Percentiles rank a stretch among this genome's conserved stretches.
phyloP scores from a whole-genome alignment of 2,888 invertebrate genomes.

The Lasioglossum morio region DNA sequence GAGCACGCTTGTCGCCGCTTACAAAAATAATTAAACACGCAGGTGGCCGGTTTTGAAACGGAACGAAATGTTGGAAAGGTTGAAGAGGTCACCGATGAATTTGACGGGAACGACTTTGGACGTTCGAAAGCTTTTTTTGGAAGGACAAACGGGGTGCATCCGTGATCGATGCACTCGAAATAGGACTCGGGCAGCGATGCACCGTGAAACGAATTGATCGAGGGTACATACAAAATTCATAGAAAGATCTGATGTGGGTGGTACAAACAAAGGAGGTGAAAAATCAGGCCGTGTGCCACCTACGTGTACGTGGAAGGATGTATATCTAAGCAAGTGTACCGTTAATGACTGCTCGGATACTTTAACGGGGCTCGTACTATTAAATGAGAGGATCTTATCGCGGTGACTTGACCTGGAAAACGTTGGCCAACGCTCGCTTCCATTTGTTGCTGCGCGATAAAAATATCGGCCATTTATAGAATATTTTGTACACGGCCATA shows the following conservation, averaged over 20 bases:
- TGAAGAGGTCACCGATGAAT: background rate
- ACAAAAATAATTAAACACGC: background rate
- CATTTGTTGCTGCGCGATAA: conserved; percentile 40
- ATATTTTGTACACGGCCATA: conserved; percentile 21
- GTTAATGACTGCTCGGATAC: conserved; percentile 60
- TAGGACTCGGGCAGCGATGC: background rate
- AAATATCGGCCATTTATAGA: conserved; percentile 46
- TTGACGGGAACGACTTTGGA: background rate
- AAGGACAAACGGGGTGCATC: background rate
- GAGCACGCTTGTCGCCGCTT: background rate
- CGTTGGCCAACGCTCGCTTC: conserved; percentile 38
- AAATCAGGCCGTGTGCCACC: conserved; percentile 49
- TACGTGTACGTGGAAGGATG: background rate
- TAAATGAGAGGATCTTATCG: conserved; percentile 65
- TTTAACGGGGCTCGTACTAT: conserved; percentile 47
- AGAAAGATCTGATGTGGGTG: conserved; percentile 33
- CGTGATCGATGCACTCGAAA: conserved; percentile 34
- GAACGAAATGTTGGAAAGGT: background rate
- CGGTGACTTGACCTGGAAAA: conserved; percentile 68
- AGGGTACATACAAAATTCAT: conserved; percentile 45
- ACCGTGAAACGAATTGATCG: conserved; percentile 43
- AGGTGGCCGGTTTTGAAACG: background rate
- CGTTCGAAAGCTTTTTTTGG: background rate
- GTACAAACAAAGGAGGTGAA: conserved; percentile 36
- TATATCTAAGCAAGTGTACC: conserved; percentile 57